Base-by-base conservation (phyloP, 2,888 invertebrate species). In the Andrena trimmerana region DNA sequence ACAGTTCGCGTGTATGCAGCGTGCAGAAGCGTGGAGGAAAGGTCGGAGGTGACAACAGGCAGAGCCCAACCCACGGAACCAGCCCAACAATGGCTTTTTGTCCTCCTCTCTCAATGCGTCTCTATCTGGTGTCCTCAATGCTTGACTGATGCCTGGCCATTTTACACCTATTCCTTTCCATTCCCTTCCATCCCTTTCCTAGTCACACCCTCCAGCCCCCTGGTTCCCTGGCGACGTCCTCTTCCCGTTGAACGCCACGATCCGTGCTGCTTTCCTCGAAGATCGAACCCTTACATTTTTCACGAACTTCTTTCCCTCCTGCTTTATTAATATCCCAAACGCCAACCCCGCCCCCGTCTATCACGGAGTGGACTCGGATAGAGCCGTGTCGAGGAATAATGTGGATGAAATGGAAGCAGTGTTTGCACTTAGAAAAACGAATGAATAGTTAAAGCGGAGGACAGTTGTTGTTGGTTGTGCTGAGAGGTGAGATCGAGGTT, bases 61-160 rank as follows among this genome's bases (percentile, higher is more conserved):
- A 54, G 65, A 54, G 59, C 80, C 67, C 78, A 74, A 71, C 84
- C 85, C 86, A 77, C 70, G 75, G 69, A 78, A 73, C 59, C 73
- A 67, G 66, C 79, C 68, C 85, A 78, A 92, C 91, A 92, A 92
- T 92, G 84, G 90, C 87, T 90, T 91, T 90, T 91, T 89, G 89
- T 89, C 90, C 90, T 80, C 82, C 82, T 87, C 89, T 86, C 90
- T 90, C 91, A 89, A 91, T 92, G 90, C 91, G 89, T 93, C 90
- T 92, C 91, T 90, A 92, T 92, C 91, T 86, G 71, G 78, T 83
- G 85, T 86, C 81, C 89, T 92, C 90, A 91, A 92, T 92, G 89
- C 90, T 88, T 92, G 92, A 93, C 92, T 90, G 90, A 93, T 92
- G 90, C 89, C 84, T 88, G 66, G 84, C 90, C 90, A 92, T 92